A percentile compares a stretch with the other conserved stretches of the same genome.
These are phyloP conservation scores for Cardiocondyla obscurior DNA, from an alignment of 1,140 invertebrate genomes.

Conservation along the genomic window DNA sequence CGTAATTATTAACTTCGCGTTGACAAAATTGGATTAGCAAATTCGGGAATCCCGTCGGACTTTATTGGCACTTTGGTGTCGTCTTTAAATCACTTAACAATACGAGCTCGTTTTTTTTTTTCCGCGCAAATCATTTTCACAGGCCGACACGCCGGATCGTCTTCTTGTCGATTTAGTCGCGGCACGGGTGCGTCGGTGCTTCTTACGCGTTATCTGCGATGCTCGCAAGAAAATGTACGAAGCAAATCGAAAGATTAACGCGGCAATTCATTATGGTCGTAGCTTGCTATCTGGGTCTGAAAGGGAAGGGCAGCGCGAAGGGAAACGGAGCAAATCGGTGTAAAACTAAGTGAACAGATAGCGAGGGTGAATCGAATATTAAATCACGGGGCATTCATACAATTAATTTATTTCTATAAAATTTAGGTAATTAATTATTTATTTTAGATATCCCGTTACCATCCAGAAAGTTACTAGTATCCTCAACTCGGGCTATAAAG, in stretches of 20 bases:
- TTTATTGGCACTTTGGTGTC: background rate
- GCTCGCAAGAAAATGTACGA: slow-evolving; percentile 35
- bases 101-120: slow-evolving; percentile 60
- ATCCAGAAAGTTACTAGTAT: background rate
- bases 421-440: background rate
- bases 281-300: background rate
- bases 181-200: slow-evolving; percentile 25
- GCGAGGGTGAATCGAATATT: background rate
- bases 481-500: background rate
- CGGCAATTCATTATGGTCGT: slow-evolving; percentile 53
- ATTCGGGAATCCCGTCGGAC: background rate
- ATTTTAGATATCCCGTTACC: too few species aligned
- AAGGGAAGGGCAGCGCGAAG: background rate
- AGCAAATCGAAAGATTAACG: slow-evolving; percentile 51
- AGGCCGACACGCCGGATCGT: slow-evolving; percentile 64
- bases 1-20: background rate
- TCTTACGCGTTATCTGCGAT: background rate
- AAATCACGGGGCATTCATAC: background rate
- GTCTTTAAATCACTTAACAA: background rate
- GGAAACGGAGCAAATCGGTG: background rate
- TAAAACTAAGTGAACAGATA: background rate
- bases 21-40: background rate
- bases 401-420: background rate
- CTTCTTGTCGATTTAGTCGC: slow-evolving; percentile 57
- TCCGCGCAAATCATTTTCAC: slow-evolving; percentile 65